phyloP scores from a whole-genome alignment of 2,113 vertebrate genomes.

The Stigmatopora argus region DNA sequence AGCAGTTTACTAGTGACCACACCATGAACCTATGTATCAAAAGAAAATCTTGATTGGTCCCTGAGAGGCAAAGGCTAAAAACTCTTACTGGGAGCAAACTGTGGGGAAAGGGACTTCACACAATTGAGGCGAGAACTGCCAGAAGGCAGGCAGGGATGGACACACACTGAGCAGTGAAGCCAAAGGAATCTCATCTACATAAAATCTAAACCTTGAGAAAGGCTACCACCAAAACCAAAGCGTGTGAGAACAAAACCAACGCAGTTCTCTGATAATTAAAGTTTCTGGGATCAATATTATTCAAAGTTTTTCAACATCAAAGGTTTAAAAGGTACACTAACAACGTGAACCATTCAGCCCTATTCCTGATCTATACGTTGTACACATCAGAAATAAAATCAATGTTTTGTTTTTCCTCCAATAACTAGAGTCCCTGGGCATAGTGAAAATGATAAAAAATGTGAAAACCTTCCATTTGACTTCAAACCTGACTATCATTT shows the following conservation, averaged over 20 bases:
- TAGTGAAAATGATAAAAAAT: too few relatives aligned
- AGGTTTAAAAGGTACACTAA: background rate
- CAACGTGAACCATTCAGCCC: too few relatives aligned
- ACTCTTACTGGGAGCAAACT: slow-evolving; percentile 33
- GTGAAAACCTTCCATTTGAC: too few relatives aligned
- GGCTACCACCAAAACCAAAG: slow-evolving; percentile 35
- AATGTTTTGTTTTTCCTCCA: too few relatives aligned
- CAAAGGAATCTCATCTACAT: slow-evolving; percentile 49
- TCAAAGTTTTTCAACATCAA: background rate
- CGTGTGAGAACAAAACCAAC: slow-evolving; percentile 7
- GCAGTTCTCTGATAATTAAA: background rate
- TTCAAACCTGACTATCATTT: too few relatives aligned
- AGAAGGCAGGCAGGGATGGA: slow-evolving; percentile 53
- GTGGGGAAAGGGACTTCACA: slow-evolving; percentile 30
- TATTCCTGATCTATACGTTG: too few relatives aligned
- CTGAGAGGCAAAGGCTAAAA: slow-evolving; percentile 46
- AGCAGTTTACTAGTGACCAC: background rate
- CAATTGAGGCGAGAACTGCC: slow-evolving; percentile 58
- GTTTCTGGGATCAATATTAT: background rate
- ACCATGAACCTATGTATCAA: slow-evolving; percentile 16
- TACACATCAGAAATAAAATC: too few relatives aligned
- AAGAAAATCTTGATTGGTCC: slow-evolving; percentile 58
- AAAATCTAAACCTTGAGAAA: slow-evolving; percentile 53
- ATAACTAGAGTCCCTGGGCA: too few relatives aligned
- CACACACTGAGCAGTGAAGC: slow-evolving; percentile 55